Percentiles rank a stretch among this genome's conserved stretches.
Evolutionary conservation across 2,113 vertebrate genomes (phyloP).

Genomic region (Propithecus coquereli): DNA sequence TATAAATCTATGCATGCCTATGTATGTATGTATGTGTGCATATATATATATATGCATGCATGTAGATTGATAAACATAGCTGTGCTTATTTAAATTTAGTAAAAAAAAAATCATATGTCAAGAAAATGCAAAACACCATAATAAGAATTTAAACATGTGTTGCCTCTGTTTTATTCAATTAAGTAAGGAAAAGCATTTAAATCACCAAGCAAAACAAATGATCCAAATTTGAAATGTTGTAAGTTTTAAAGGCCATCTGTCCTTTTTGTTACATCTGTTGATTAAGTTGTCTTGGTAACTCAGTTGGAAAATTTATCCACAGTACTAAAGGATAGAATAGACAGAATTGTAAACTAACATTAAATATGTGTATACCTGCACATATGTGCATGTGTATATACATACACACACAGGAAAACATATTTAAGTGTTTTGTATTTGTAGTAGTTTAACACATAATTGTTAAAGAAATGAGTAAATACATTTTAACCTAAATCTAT

Average conservation of each 20-base stretch:
- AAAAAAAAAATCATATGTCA: not conserved
- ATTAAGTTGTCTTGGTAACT: conserved; percentile 43
- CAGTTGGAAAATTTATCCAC: not conserved
- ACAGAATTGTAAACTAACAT: not conserved
- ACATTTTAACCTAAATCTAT: not conserved
- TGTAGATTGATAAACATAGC: not conserved
- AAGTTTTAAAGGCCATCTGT: conserved; percentile 35
- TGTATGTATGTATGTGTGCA: not conserved
- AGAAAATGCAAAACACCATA: not conserved
- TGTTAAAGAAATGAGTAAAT: not conserved
- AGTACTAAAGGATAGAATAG: not conserved
- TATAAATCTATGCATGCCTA: not conserved
- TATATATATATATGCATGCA: not conserved
- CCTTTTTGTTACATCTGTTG: not conserved
- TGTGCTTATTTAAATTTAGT: not conserved
- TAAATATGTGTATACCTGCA: not conserved
- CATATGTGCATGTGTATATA: not conserved
- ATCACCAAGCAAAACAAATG: conserved; percentile 15
- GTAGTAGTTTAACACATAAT: not conserved
- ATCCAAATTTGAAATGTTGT: not conserved
- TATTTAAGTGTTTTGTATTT: not conserved
- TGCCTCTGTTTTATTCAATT: conserved; percentile 21
- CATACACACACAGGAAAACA: not conserved
- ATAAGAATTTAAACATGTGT: not conserved
- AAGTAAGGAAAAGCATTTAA: not conserved